Evolutionary conservation across 1,140 invertebrate genomes (phyloP), one percentile per base, ranked within the genome.

Genomic region (Achroia grisella): DNA sequence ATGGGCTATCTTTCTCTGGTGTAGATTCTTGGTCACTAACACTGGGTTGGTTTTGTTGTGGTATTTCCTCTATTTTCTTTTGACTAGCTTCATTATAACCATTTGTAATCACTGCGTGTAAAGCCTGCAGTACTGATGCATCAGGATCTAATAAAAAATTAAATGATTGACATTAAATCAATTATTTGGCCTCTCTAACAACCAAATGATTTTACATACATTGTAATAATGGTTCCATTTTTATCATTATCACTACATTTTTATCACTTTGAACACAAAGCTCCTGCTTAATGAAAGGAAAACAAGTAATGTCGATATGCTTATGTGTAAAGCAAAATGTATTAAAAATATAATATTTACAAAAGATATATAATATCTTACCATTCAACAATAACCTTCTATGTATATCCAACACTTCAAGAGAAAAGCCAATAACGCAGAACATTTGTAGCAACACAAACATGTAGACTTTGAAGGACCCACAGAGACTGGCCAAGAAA

Each of bases 401-500:
- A 41, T 82, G 76, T 1, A 73, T 50, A 66, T 82, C 69, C 11
- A 74, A 33, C 1, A 81, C 68, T 71, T 86, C 79, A 11, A 87
- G 46, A 12, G 66, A 43, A 63, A 86, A 86, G 6, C 86, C 84
- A 41, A 69, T 65, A 5, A 86, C 39, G 30, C 77, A 71, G 15
- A 84, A 62, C 1, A 56, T 40, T 73, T 86, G 82, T 9, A 87
- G 60, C 3, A 81, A 10, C 9, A 89, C 77, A 70, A 93, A 93
- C 37, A 89, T 81, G 37, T 88, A 72, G 1, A 90, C 84, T 79
- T 90, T 87, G 39, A 90, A 89, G 14, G 86, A 72, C 6, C 89
- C 89, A 14, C 89, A 86, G 17, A 88, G 60, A 56, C 89, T 90
- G 3, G 90, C 88, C 6, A 92, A 13, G 59, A 88, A 91, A 39